Evolutionary conservation across 1,140 invertebrate species (phyloP), one percentile per base, ranked within the genome.

Genomic region (Dreissena rostriformis): DNA sequence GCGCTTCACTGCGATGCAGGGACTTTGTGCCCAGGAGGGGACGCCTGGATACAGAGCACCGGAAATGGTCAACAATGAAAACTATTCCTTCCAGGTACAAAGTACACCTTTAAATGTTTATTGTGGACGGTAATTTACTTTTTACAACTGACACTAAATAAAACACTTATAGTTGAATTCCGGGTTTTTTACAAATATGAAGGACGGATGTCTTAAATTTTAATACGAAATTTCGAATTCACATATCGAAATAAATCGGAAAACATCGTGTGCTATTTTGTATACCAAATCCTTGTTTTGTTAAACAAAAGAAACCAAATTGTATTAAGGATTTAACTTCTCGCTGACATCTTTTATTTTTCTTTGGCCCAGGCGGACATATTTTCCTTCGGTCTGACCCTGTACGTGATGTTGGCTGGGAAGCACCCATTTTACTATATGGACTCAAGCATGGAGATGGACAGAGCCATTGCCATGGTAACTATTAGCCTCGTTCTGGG

Each of bases 331-430:
- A n/a, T n/a, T n/a, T n/a, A n/a, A n/a, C n/a, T n/a, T n/a, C n/a
- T n/a, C 12, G 53, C 53, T 14, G 26, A 17, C 53, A 14, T 76
- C 39, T 24, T 29, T 49, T 66, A 28, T 76, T 55, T 84, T 86
- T 26, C n/a, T n/a, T n/a, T n/a, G n/a, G n/a, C n/a, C n/a, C 74
- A 92, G 91, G 92, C 92, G 39, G 92, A 93, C 79, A 84, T 93
- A 4, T 93, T 91, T 80, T 92, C 92, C 6, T 89, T 89, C 84
- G 92, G 92, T 6, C 88, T 93, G 14, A 88, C 90, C 6, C 71
- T 93, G 73, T 93, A 91, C 73, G 83, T 87, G 29, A 72, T 93
- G 72, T 53, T 92, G 57, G 91, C 91, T 17, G 91, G 91, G 7
- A 85, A 81, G 57, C 92, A 93, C 84, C 92, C 91, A 28, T 91